These are phyloP conservation scores for Catharus ustulatus DNA, from an alignment of 2,797 vertebrate species.

Conservation along the genomic window DNA sequence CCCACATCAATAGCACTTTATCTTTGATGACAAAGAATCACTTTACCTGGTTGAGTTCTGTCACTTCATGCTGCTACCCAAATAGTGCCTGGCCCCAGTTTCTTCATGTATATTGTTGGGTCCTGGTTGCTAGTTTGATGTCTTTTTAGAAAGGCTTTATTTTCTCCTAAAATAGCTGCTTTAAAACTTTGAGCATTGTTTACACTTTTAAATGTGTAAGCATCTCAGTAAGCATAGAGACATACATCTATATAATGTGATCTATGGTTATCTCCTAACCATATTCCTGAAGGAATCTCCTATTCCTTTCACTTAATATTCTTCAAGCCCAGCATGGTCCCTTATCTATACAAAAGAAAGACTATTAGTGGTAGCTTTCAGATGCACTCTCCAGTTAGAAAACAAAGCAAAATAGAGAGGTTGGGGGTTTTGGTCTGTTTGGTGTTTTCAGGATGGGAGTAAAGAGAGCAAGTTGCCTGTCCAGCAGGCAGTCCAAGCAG, in stretches of 20 bases:
- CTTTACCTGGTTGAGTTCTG: conserved; percentile 44
- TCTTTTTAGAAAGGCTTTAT: neutral
- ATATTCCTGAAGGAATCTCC: too few species aligned
- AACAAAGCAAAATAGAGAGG: neutral
- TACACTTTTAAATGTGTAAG: neutral
- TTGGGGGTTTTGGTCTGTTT: neutral
- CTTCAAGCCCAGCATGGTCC: neutral
- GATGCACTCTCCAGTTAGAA: neutral
- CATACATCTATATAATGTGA: neutral
- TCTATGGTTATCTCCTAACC: neutral
- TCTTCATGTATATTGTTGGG: neutral
- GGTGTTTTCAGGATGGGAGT: neutral
- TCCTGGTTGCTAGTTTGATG: neutral
- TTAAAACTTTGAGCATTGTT: neutral
- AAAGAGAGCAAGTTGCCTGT: neutral
- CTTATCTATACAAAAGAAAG: neutral
- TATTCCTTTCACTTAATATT: neutral
- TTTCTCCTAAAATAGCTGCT: neutral
- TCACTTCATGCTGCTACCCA: conserved; percentile 33
- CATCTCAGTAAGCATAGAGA: neutral
- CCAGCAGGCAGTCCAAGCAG: neutral
- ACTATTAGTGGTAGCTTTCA: neutral
- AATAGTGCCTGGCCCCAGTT: neutral
- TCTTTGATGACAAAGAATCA: conserved; percentile 44
- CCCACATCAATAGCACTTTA: neutral